Evolutionary conservation across 1,140 invertebrate species (phyloP), one percentile per base, ranked within the genome.

Genomic region (Drosophila bocki): DNA sequence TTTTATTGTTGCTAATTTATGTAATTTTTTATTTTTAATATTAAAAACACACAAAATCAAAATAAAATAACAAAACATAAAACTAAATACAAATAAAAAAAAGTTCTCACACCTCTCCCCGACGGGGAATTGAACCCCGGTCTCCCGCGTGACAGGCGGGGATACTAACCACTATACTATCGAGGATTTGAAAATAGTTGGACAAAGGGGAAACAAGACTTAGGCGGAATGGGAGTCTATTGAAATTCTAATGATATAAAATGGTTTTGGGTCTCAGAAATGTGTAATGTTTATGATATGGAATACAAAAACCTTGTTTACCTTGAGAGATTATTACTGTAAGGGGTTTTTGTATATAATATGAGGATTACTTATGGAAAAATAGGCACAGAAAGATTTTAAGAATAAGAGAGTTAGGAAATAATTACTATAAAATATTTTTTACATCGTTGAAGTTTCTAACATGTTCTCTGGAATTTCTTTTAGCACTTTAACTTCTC

Each of bases 61-160:
- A 39, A 39, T 15, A 15, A 15, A 39, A 39, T 6, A 39, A 2
- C 4, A 39, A 15, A 39, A 39, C 9, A 13, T 4, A 4, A 26
- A 26, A 26, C 26, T 26, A 56, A 29, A 2, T 4, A 17, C 11
- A 35, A 51, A 44, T 44, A 51, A 69, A 50, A 19, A 19, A 39
- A 12, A 33, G 15, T 2, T 44, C 11, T 35, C 17, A 42, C 53
- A 48, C 17, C 32, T 75, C 92, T 93, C 88, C 92, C 92, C 92
- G 92, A 88, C 93, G 91, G 92, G 92, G 92, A 93, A 93, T 93
- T 72, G 93, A 93, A 94, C 93, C 93, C 93, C 93, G 93, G 93
- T 94, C 93, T 93, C 93, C 93, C 93, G 93, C 93, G 93, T 93
- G 93, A 93, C 93, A 93, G 93, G 93, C 93, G 93, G 63, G 83